Base-by-base conservation (phyloP, 2,888 invertebrate genomes). In the Minunthozetes semirufus region DNA sequence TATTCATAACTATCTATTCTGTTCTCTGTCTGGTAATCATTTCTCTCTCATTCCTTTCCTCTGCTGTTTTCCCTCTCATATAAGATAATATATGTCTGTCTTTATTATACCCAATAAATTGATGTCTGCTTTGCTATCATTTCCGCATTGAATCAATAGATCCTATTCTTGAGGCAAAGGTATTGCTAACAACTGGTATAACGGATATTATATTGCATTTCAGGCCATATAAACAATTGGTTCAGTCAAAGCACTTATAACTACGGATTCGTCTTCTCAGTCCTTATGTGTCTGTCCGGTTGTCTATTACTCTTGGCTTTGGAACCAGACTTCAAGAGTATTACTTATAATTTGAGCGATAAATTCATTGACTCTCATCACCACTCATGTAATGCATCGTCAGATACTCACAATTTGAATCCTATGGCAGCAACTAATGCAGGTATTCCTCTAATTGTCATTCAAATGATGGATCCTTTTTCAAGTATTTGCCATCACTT, bases 171-270 rank as follows among this genome's bases (percentile, higher is more conserved):
- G 19, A 19, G 50, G 1, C 19, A 2, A 50, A 42, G 11, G 42
- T 22, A 9, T 25, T 56, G 22, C 11, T 25, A 9, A 56, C 0
- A 22, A 56, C 25, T 56, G 5, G 25, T 56, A 8, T 17, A 19
- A 5, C 5, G 25, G 25, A 22, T 22, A 56, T 56, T 56, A n/a
- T 9, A 19, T 56, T 53, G 19, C 8, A 19, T 56, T 53, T 3
- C 8, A 63, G 63, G 63, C 13, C 38, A 63, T 63, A 33, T 63
- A 63, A 63, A 63, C 63, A 63, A 63, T 63, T 63, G 29, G 33
- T 63, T 63, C n/a, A 38, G 1, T 33, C 25, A 63, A 63, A 63
- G 17, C 33, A 63, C 15, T 63, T 63, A 33, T 63, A 29, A 63
- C 33, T 29, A 33, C 9, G 63, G 63, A 29, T 63, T 63, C 63